phyloP scores from a whole-genome alignment of 1,140 invertebrate genomes.

The Drosophila melanica region DNA sequence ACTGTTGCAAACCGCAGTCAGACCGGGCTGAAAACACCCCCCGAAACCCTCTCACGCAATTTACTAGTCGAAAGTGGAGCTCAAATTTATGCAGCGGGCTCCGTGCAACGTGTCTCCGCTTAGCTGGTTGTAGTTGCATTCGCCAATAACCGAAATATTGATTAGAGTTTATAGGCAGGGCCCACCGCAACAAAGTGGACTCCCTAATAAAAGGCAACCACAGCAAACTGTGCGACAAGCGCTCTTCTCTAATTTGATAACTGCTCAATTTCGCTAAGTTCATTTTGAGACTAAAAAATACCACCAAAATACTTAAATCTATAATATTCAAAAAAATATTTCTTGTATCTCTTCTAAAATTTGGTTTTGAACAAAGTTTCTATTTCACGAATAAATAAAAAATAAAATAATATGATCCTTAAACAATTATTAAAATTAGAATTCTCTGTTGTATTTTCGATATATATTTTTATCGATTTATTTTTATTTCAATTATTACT shows the following conservation, averaged over 20 bases:
- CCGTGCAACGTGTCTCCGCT: constrained; percentile 40
- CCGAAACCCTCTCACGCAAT: neutral
- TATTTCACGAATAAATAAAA: no score
- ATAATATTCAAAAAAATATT: no score
- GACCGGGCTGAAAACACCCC: constrained; percentile 2
- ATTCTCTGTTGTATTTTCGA: neutral
- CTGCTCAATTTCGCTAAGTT: constrained; percentile 1
- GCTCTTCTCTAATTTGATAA: neutral
- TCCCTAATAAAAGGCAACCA: constrained; percentile 34
- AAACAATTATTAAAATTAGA: no score
- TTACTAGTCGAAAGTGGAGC: constrained; percentile 21
- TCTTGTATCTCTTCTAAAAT: no score
- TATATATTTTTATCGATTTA: neutral
- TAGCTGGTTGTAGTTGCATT: constrained; percentile 41
- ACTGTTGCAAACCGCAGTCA: constrained; percentile 63
- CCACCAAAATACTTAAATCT: no score
- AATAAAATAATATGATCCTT: no score
- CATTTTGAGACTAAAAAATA: no score
- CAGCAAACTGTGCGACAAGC: constrained; percentile 9
- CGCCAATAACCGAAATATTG: constrained; percentile 79
- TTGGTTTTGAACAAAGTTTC: no score
- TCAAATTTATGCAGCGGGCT: constrained; percentile 65
- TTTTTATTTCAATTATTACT: no score
- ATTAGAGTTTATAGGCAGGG: constrained; percentile 58
- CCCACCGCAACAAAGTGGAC: constrained; percentile 6